A percentile compares a stretch with the other conserved stretches of the same genome.
phyloP scores from a whole-genome alignment of 35 echinoderm and acorn worm species.

The Apostichopus japonicus region DNA sequence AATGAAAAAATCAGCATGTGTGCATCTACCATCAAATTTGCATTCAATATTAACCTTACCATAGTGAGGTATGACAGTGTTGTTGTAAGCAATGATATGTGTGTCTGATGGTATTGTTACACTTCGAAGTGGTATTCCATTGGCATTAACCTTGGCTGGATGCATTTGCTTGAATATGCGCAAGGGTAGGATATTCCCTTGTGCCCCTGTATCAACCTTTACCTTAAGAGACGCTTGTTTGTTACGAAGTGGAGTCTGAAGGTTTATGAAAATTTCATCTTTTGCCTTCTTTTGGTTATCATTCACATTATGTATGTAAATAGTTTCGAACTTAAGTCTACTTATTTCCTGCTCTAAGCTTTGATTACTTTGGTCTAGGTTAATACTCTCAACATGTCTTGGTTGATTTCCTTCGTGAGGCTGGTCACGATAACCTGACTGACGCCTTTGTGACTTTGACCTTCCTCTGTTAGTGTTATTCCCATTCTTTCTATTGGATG shows the following conservation, averaged over 20 bases:
- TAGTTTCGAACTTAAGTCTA: slow-evolving; percentile 24
- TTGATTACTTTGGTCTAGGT: too few relatives aligned
- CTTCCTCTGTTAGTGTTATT: not conserved
- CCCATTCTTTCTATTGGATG: not conserved
- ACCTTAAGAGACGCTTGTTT: slow-evolving; percentile 32
- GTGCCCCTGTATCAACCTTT: slow-evolving; percentile 54
- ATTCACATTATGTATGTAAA: slow-evolving; percentile 17
- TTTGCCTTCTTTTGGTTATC: not conserved
- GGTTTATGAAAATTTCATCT: slow-evolving; percentile 2
- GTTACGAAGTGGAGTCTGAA: not conserved
- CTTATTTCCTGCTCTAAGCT: too few relatives aligned
- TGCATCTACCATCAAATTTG: not conserved
- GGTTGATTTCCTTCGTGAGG: too few relatives aligned
- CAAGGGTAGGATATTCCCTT: slow-evolving; percentile 34
- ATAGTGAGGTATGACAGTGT: slow-evolving; percentile 22
- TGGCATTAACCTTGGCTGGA: slow-evolving; percentile 12
- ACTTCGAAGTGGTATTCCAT: not conserved
- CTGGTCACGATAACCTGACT: too few relatives aligned
- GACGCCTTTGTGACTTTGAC: too few relatives aligned
- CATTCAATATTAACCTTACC: slow-evolving; percentile 12
- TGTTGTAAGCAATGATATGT: slow-evolving; percentile 30
- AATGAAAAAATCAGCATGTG: slow-evolving; percentile 36
- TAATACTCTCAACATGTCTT: too few relatives aligned
- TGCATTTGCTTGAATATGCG: slow-evolving; percentile 45
- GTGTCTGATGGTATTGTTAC: not conserved